phyloP scores from a whole-genome alignment of 2,797 vertebrate genomes.

The Oreochromis mossambicus region DNA sequence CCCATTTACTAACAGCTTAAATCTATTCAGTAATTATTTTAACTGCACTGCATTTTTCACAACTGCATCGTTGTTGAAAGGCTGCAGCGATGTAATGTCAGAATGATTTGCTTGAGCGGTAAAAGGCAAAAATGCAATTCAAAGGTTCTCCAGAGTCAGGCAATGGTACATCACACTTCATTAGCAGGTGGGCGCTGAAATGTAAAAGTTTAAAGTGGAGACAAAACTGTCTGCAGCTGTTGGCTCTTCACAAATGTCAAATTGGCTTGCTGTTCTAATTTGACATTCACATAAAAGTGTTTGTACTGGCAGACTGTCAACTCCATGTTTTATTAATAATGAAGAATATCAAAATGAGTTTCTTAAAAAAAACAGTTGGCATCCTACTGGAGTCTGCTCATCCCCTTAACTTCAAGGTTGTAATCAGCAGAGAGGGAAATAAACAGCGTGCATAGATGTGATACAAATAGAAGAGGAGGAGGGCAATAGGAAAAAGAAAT shows the following conservation, averaged over 20 bases:
- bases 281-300: constrained; percentile 28
- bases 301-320: constrained; percentile 32
- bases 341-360: not conserved
- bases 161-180: constrained; percentile 8
- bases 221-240: constrained; percentile 28
- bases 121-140: not conserved
- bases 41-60: constrained; percentile 15
- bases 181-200: constrained; percentile 27
- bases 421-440: not conserved
- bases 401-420: not conserved
- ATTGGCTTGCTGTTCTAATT: constrained; percentile 10
- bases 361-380: not conserved
- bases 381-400: not conserved
- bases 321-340: constrained; percentile 31
- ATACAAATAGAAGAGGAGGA: not conserved
- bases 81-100: not conserved
- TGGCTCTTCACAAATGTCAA: constrained; percentile 14
- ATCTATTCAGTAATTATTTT: constrained; percentile 9
- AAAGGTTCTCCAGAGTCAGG: not conserved
- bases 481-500: not conserved
- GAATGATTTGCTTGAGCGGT: not conserved
- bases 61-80: not conserved
- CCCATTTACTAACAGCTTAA: not conserved
- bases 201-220: constrained; percentile 8
- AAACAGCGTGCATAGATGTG: not conserved